Percentiles rank a stretch among this genome's conserved stretches.
Evolutionary conservation across 1,140 invertebrate species (phyloP).

Genomic region (Drosophila nikananu): DNA sequence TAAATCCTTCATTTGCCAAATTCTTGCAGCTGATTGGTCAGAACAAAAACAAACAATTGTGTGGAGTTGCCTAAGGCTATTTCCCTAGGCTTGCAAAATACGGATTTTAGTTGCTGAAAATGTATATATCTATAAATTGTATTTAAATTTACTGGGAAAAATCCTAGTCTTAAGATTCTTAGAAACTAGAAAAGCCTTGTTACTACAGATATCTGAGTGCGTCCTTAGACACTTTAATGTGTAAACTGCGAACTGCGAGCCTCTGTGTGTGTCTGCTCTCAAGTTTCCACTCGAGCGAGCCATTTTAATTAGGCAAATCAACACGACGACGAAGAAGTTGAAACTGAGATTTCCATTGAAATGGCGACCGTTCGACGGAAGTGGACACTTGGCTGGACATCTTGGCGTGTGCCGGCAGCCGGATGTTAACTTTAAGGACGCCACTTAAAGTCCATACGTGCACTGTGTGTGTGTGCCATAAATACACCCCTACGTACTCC

Average conservation of each 20-base stretch:
- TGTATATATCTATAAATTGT: not conserved
- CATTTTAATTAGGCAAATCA: slow-evolving; percentile 54
- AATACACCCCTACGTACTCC: slow-evolving; percentile 2
- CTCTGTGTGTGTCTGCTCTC: slow-evolving; percentile 12
- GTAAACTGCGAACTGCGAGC: not conserved
- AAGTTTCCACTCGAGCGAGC: slow-evolving; percentile 36
- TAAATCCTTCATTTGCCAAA: slow-evolving; percentile 13
- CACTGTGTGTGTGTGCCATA: slow-evolving; percentile 3
- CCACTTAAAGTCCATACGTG: slow-evolving; percentile 22
- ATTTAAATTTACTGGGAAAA: not conserved
- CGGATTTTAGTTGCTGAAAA: not conserved
- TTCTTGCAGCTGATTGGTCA: slow-evolving; percentile 32
- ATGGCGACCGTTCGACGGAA: slow-evolving; percentile 15
- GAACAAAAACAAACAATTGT: slow-evolving; percentile 9
- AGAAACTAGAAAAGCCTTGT: not conserved
- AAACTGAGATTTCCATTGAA: slow-evolving; percentile 34
- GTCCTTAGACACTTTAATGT: not conserved
- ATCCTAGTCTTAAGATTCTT: too few species aligned
- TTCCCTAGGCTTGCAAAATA: not conserved
- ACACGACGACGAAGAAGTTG: slow-evolving; percentile 23
- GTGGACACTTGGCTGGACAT: slow-evolving; percentile 22
- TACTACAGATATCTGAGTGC: not conserved
- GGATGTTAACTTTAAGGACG: slow-evolving; percentile 26
- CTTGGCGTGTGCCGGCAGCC: slow-evolving; percentile 6
- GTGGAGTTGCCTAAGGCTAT: not conserved